Base-by-base conservation (phyloP, 2,888 invertebrate species). In the Liodrosophila aerea region DNA sequence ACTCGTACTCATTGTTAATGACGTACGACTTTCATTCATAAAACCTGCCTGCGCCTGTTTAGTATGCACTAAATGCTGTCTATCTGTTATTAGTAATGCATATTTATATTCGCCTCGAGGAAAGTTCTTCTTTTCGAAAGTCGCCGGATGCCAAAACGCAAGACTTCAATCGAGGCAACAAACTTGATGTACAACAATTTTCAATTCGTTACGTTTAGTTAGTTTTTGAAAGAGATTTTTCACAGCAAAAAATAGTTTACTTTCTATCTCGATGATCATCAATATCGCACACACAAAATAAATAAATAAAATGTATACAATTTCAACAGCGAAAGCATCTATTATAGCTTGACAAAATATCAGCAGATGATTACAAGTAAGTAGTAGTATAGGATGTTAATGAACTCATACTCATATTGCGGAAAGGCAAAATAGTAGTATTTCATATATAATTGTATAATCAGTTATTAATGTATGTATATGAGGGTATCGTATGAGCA, bases 71-170 rank as follows among this genome's bases (percentile, higher is more conserved):
- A 37, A 47, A 31, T 47, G 49, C 5, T 51, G 29, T n/a, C 33
- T 46, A 13, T 12, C 11, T 3, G 44, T 33, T 62, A 54, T 63
- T 53, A 65, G 53, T 57, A 64, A 41, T 65, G 36, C 43, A 53
- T 18, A 33, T 36, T 18, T 12, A 1, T 49, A 13, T n/a, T 1
- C 1, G 16, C 12, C 13, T 15, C 41, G 52, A 57, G 63, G 80
- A 83, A 80, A 80, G 78, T 80, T 80, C 83, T 80, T 80, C 83
- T 80, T 12, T 80, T 70, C 61, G 80, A 83, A 83, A 78, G 76
- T 78, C 11, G 30, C n/a, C 13, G 9, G 18, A 0, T 2, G n/a
- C 33, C n/a, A 18, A 43, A 58, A 31, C 37, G 31, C 61, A 53
- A 47, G 56, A 52, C 60, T 60, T 27, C 22, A 13, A 29, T n/a